A percentile compares a stretch with the other conserved stretches of the same genome.
These are phyloP conservation scores for Drosophila obscura DNA, from an alignment of 1,140 invertebrate species.

Conservation along the genomic window DNA sequence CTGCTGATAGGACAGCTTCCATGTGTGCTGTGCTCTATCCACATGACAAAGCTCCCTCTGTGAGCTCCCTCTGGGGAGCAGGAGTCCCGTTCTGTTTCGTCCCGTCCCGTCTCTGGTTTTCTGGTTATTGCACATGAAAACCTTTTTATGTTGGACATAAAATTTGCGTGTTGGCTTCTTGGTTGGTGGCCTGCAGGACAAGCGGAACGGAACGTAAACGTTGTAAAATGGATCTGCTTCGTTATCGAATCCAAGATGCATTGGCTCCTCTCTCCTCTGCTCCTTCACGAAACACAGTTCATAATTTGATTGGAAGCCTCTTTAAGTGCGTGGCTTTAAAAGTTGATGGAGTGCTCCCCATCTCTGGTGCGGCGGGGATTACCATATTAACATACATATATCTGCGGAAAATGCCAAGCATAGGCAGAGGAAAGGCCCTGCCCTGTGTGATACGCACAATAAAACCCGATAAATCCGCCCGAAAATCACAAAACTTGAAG, in stretches of 20 bases:
- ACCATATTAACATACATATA: constrained; percentile 74
- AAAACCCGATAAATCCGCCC: constrained; percentile 76
- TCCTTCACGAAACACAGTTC: constrained; percentile 13
- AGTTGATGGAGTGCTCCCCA: constrained; percentile 51
- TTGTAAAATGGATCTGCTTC: constrained; percentile 36
- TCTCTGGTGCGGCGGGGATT: constrained; percentile 30
- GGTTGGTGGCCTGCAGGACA: constrained; percentile 56
- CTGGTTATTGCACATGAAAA: constrained; percentile 62
- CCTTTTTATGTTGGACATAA: constrained; percentile 58
- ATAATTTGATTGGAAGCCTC: constrained; percentile 54
- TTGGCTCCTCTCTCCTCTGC: neutral
- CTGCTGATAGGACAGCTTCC: constrained; percentile 63
- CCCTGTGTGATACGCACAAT: constrained; percentile 73
- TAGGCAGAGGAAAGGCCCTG: constrained; percentile 17
- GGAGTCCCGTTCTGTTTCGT: neutral
- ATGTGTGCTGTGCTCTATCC: constrained; percentile 18
- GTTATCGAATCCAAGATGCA: constrained; percentile 17
- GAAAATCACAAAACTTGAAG: constrained; percentile 75
- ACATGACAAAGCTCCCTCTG: constrained; percentile 3
- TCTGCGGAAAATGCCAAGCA: constrained; percentile 71
- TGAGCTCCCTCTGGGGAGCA: constrained; percentile 17
- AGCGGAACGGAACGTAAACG: constrained; percentile 52
- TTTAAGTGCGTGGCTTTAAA: constrained; percentile 59
- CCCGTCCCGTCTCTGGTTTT: neutral
- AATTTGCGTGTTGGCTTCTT: constrained; percentile 50